Evolutionary conservation across 2,113 vertebrate genomes (phyloP), one percentile per base, ranked within the genome.

Genomic region (Centropus bengalensis): DNA sequence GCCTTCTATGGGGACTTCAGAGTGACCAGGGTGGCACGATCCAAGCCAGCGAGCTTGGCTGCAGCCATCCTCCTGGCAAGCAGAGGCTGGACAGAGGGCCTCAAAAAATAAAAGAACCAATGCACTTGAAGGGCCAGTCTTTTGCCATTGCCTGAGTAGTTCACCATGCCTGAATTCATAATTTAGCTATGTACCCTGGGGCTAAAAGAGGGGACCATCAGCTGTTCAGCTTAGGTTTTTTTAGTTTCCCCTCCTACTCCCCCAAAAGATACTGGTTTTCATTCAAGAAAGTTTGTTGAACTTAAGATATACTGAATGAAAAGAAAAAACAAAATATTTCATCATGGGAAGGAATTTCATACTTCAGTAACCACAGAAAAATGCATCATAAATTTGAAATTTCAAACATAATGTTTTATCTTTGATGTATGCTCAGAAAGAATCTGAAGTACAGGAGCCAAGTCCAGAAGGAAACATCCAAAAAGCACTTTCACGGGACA

Each of bases 211-310:
- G 32, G 51, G 24, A 27, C 44, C 63, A 15, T 32, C 27, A 80
- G 36, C 28, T 49, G 12, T 54, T 54, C 14, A 74, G 19, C 16
- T 73, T 18, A 10, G 16, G 19, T 21, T 42, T 15, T 33, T 55
- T 33, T 44, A 17, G 11, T 7, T 24, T 32, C 7, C 7, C 2
- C 6, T 12, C 5, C 36, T 36, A 2, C 17, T 1, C 3, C 8
- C 30, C 2, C 5, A 24, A 38, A 79, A 82, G 28, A 12, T 79
- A 55, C 24, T 22, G 22, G 9, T 63, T 69, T 69, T 82, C 21
- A 32, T 42, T 79, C 24, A 68, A 44, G 14, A 58, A 52, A 27
- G 32, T 52, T 73, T 69, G 40, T 26, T 85, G 51, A 68, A 69
- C 32, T 30, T 64, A 82, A 58, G 32, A 19, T 36, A 40, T 66